These are phyloP conservation scores for Suillia variegata DNA, from an alignment of 2,888 invertebrate species.

Conservation along the genomic window DNA sequence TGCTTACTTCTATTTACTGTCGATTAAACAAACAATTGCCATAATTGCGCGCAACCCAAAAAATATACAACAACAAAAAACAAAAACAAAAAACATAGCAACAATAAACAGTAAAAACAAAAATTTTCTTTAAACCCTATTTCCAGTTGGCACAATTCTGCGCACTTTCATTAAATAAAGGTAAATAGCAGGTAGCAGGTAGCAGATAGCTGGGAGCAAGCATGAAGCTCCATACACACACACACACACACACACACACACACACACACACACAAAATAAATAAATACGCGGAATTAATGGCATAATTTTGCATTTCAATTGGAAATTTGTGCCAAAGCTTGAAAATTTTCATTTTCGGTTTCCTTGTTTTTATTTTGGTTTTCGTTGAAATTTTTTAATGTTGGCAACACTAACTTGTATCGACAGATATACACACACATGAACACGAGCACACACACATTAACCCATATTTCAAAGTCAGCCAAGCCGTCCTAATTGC, in stretches of 20 bases:
- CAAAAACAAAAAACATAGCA: background rate
- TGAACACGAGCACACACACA: background rate
- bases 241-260: too few species aligned
- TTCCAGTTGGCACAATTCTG: conserved; percentile 12
- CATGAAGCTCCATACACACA: too few species aligned
- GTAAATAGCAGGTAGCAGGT: too few species aligned
- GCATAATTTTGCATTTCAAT: background rate
- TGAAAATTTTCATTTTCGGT: conserved; percentile 1
- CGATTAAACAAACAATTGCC: too few species aligned
- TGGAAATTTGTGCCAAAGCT: conserved; percentile 7
- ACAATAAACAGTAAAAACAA: too few species aligned
- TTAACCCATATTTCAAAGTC: conserved; percentile 18
- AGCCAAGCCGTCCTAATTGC: conserved; percentile 6
- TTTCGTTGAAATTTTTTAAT: background rate
- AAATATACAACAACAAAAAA: too few species aligned
- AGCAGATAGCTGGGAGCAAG: too few species aligned
- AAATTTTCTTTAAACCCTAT: background rate
- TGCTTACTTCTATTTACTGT: too few species aligned
- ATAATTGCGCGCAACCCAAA: too few species aligned
- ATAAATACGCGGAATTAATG: conserved; percentile 10
- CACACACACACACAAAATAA: too few species aligned
- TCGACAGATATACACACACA: too few species aligned
- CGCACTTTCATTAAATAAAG: background rate
- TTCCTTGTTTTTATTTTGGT: conserved; percentile 18
- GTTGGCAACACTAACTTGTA: background rate